Percentiles rank a stretch among this genome's conserved stretches.
Evolutionary conservation across 2,797 vertebrate genomes (phyloP).

Genomic region (Pempheris klunzingeri): DNA sequence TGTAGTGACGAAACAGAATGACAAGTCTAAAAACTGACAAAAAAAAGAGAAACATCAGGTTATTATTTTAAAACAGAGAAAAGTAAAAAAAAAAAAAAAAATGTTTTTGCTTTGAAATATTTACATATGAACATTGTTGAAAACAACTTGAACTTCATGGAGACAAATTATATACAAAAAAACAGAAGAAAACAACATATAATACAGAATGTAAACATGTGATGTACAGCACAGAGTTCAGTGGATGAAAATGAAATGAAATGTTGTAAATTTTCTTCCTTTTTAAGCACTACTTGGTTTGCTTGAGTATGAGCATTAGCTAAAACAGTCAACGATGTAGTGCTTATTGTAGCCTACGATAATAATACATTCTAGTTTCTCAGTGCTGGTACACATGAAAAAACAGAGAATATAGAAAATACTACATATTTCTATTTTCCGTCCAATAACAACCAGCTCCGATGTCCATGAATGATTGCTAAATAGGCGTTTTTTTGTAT

Average conservation of each 20-base stretch:
- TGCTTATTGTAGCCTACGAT: slow-evolving; percentile 89
- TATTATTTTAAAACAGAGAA: slow-evolving; percentile 64
- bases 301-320: slow-evolving; percentile 86
- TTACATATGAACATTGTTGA: slow-evolving; percentile 82
- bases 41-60: slow-evolving; percentile 79
- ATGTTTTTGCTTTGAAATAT: slow-evolving; percentile 81
- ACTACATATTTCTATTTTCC: slow-evolving; percentile 84
- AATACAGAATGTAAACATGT: slow-evolving; percentile 84
- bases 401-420: slow-evolving; percentile 86
- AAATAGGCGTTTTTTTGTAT: slow-evolving; percentile 80
- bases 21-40: slow-evolving; percentile 62
- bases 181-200: slow-evolving; percentile 60
- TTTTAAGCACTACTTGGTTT: slow-evolving; percentile 85
- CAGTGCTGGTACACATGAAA: slow-evolving; percentile 89
- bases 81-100: slow-evolving; percentile 63
- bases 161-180: slow-evolving; percentile 75
- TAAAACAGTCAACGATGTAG: slow-evolving; percentile 89
- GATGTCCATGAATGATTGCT: slow-evolving; percentile 84
- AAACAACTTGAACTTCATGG: slow-evolving; percentile 58
- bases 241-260: slow-evolving; percentile 79
- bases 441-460: slow-evolving; percentile 83
- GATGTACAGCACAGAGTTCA: slow-evolving; percentile 83
- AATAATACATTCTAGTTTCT: slow-evolving; percentile 90
- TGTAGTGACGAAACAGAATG: slow-evolving; percentile 80
- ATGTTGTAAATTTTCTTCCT: slow-evolving; percentile 78